Conservation (phyloP, 2,113 vertebrate species). For the Cephalopholis sonnerati region DNA sequence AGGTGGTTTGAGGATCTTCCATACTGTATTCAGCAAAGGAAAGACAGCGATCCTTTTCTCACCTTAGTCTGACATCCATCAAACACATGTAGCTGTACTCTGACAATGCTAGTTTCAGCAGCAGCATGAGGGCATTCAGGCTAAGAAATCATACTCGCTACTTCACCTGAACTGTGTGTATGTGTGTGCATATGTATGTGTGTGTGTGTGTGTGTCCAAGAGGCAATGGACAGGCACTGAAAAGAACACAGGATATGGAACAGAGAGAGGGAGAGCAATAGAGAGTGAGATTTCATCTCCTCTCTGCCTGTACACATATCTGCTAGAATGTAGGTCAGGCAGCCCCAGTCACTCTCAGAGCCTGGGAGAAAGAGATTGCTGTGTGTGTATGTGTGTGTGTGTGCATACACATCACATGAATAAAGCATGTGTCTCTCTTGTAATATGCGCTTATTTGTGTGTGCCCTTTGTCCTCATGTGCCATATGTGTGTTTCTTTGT, state of each 20-base stretch:
- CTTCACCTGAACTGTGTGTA: constrained; percentile 3
- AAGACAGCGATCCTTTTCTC: neutral
- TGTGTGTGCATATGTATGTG: constrained; percentile 3
- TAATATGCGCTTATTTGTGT: constrained; percentile 64
- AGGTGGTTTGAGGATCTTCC: constrained; percentile 11
- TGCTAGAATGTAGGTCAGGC: constrained; percentile 85
- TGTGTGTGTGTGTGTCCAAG: constrained; percentile 38
- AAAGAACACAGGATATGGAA: constrained; percentile 63
- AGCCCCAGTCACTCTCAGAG: constrained; percentile 77
- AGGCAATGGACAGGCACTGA: constrained; percentile 44
- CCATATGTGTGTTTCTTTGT: constrained; percentile 43
- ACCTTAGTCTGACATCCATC: constrained; percentile 46
- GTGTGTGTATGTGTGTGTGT: constrained; percentile 35
- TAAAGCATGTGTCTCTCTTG: constrained; percentile 67
- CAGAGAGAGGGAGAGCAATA: constrained; percentile 57
- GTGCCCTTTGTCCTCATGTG: constrained; percentile 64
- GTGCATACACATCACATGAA: constrained; percentile 59
- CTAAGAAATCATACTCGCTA: constrained; percentile 35
- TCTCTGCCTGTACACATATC: constrained; percentile 75
- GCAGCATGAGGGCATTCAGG: constrained; percentile 38
- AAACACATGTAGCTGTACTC: constrained; percentile 35
- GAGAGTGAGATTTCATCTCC: constrained; percentile 71
- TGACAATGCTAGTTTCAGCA: constrained; percentile 40
- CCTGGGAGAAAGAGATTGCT: constrained; percentile 62
- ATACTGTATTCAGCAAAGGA: neutral